Conservation (phyloP, 2,888 invertebrate genomes). For the Heliconius hortense region DNA sequence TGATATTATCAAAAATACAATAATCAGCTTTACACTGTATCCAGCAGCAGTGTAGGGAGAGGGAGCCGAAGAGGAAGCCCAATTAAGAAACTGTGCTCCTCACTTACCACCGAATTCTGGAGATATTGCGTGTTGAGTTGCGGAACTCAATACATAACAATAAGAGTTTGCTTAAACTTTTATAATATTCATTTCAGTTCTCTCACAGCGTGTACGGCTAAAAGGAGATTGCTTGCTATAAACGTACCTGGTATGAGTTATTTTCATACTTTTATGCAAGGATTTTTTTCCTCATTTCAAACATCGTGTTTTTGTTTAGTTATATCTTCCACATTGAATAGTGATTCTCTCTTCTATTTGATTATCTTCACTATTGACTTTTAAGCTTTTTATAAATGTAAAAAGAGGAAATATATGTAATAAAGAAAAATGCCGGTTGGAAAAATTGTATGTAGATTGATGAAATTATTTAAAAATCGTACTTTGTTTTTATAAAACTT, state of each 20-base stretch:
- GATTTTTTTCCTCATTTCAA: slow-evolving; percentile 4
- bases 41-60: too few relatives aligned
- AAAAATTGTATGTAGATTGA: not conserved
- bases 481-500: not conserved
- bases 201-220: slow-evolving; percentile 4
- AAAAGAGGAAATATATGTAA: not conserved
- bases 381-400: not conserved
- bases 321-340: slow-evolving; percentile 5
- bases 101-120: too few relatives aligned
- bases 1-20: too few relatives aligned
- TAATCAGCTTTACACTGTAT: too few relatives aligned
- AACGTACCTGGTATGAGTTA: slow-evolving; percentile 16
- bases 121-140: too few relatives aligned
- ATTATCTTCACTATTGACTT: not conserved
- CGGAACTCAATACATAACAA: not conserved
- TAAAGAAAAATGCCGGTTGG: not conserved
- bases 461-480: not conserved
- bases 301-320: slow-evolving; percentile 13
- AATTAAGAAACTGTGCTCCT: too few relatives aligned
- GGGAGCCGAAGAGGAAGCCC: too few relatives aligned
- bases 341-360: not conserved
- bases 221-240: slow-evolving; percentile 17
- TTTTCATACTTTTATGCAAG: slow-evolving; percentile 16
- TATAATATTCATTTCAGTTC: slow-evolving; percentile 23
- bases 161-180: slow-evolving; percentile 16